Percentiles rank a stretch among this genome's conserved stretches.
phyloP scores from a whole-genome alignment of 2,113 vertebrate genomes.

The Hyaena hyaena region DNA sequence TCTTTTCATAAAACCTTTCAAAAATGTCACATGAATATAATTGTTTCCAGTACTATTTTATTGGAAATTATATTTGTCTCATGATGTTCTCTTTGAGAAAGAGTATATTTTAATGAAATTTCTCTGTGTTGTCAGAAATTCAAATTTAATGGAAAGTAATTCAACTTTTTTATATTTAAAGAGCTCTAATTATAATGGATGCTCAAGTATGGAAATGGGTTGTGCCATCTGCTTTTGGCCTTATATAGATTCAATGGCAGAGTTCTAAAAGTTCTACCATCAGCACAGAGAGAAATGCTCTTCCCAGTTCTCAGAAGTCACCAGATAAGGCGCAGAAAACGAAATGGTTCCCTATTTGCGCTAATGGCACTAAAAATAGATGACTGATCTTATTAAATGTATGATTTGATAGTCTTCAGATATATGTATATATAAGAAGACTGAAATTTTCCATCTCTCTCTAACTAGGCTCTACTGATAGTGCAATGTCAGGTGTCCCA shows the following conservation, averaged over 20 bases:
- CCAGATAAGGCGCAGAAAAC: not conserved
- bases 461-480: not conserved
- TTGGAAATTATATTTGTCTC: not conserved
- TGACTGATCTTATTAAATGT: not conserved
- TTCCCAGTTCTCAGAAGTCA: not conserved
- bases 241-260: not conserved
- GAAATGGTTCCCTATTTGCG: not conserved
- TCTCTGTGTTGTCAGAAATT: conserved; percentile 11
- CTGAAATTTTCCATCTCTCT: not conserved
- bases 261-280: not conserved
- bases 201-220: not conserved
- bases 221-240: not conserved
- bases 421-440: not conserved
- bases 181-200: not conserved
- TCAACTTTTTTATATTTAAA: not conserved
- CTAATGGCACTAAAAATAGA: not conserved
- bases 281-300: not conserved
- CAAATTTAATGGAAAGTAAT: not conserved
- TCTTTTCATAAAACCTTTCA: not conserved
- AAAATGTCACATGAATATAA: not conserved
- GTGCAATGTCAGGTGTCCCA: not conserved
- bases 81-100: not conserved
- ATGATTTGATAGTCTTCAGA: not conserved
- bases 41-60: conserved; percentile 32
- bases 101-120: conserved; percentile 15